A percentile compares a stretch with the other conserved stretches of the same genome.
phyloP scores from a whole-genome alignment of 2,113 vertebrate species.

The Paramisgurnus dabryanus region DNA sequence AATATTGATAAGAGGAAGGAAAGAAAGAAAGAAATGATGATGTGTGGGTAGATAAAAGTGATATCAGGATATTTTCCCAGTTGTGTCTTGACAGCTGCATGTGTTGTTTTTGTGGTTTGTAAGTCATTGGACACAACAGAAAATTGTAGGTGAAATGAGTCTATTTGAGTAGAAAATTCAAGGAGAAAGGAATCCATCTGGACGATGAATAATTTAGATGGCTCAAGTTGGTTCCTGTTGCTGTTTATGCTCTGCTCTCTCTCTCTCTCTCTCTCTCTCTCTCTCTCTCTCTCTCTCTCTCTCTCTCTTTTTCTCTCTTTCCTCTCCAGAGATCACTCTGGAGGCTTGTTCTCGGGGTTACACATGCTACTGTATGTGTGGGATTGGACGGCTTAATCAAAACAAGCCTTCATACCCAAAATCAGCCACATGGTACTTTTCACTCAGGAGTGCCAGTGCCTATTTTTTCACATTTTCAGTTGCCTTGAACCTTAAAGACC shows the following conservation, averaged over 20 bases:
- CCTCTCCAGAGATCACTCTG: conserved; percentile 71
- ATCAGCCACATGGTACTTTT: conserved; percentile 6
- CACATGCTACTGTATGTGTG: conserved; percentile 67
- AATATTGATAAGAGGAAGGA: neutral
- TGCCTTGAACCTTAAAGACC: neutral
- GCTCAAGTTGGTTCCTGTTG: conserved; percentile 99
- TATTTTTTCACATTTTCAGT: conserved; percentile 25
- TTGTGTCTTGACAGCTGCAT: conserved; percentile 53
- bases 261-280: conserved; percentile 68
- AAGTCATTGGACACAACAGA: conserved; percentile 52
- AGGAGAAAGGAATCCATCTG: conserved; percentile 98
- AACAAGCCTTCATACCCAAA: conserved; percentile 61
- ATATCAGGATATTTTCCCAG: conserved; percentile 50
- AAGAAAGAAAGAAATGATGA: too few relatives aligned
- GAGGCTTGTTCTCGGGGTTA: conserved; percentile 79
- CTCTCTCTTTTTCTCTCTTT: conserved; percentile 56
- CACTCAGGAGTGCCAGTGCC: neutral
- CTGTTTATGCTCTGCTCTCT: conserved; percentile 83
- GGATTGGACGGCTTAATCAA: conserved; percentile 55
- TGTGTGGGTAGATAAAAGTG: neutral
- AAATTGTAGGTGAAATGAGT: conserved; percentile 60
- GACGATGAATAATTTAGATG: conserved; percentile 99
- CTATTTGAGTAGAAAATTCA: conserved; percentile 80
- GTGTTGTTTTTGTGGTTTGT: conserved; percentile 68
- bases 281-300: conserved; percentile 70